Percentiles rank a stretch among this genome's conserved stretches.
Evolutionary conservation across 2,888 invertebrate genomes (phyloP).

Genomic region (Drosophila stalkeri): DNA sequence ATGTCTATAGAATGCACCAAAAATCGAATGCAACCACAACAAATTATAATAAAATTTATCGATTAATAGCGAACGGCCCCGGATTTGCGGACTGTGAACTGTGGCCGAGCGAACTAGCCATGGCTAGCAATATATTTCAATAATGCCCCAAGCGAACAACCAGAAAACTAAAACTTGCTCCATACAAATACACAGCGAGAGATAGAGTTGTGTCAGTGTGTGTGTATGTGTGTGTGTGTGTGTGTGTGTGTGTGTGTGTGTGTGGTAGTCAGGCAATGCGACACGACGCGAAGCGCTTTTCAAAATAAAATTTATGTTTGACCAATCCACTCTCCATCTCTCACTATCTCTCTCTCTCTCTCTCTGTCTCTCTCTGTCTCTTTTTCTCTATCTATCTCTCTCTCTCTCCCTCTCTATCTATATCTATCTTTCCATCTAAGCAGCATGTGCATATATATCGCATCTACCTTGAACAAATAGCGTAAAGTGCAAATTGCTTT

Average conservation of each 20-base stretch:
- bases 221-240: no score
- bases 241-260: neutral
- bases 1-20: constrained; percentile 15
- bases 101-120: constrained; percentile 9
- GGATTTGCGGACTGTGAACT: neutral
- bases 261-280: neutral
- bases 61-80: constrained; percentile 56
- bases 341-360: neutral
- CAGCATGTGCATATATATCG: neutral
- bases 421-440: neutral
- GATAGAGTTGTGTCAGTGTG: no score
- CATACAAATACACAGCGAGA: neutral
- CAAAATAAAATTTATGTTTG: constrained; percentile 56
- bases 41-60: constrained; percentile 77
- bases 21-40: constrained; percentile 54
- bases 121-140: constrained; percentile 58
- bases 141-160: constrained; percentile 40
- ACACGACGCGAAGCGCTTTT: constrained; percentile 24
- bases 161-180: constrained; percentile 3
- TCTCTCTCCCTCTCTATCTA: neutral
- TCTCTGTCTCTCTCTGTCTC: neutral
- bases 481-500: neutral
- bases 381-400: neutral
- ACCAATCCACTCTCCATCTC: constrained; percentile 6
- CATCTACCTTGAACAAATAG: constrained; percentile 2